These are phyloP conservation scores for Nomada lathburiana DNA, from an alignment of 2,888 invertebrate species.

Conservation along the genomic window DNA sequence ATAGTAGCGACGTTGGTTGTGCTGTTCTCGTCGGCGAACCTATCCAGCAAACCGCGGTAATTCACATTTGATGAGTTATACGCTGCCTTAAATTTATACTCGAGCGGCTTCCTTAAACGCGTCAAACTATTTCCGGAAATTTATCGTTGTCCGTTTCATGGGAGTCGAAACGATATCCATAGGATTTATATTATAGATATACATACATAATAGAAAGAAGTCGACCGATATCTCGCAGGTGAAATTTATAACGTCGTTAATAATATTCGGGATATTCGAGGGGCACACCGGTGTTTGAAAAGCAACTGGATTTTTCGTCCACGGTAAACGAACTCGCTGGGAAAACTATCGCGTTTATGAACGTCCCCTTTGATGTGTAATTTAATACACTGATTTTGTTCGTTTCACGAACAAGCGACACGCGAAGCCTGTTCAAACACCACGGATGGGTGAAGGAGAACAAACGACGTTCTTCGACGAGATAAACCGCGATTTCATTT, in stretches of 20 bases:
- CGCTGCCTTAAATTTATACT: slow-evolving; percentile 16
- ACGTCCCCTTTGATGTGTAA: not conserved
- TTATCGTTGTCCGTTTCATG: not conserved
- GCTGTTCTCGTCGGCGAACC: slow-evolving; percentile 11
- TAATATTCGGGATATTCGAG: slow-evolving; percentile 2
- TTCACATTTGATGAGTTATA: slow-evolving; percentile 42
- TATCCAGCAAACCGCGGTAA: slow-evolving; percentile 28
- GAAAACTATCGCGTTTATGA: not conserved
- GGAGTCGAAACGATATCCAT: not conserved
- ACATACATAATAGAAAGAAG: not conserved
- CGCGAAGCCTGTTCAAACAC: not conserved
- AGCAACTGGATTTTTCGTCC: not conserved
- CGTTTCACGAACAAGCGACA: not conserved
- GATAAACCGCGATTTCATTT: not conserved
- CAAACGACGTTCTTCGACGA: not conserved
- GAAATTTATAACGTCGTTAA: slow-evolving; percentile 21
- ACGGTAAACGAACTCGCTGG: not conserved
- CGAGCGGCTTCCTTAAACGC: slow-evolving; percentile 4
- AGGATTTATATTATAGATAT: slow-evolving; percentile 14
- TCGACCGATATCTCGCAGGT: not conserved
- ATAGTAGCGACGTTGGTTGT: not conserved
- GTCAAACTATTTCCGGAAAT: slow-evolving; percentile 27
- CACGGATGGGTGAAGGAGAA: not conserved
- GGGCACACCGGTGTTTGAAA: not conserved
- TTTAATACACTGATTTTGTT: not conserved